Evolutionary conservation across 2,888 invertebrate genomes (phyloP).

Genomic region (Xestobium rufovillosum): DNA sequence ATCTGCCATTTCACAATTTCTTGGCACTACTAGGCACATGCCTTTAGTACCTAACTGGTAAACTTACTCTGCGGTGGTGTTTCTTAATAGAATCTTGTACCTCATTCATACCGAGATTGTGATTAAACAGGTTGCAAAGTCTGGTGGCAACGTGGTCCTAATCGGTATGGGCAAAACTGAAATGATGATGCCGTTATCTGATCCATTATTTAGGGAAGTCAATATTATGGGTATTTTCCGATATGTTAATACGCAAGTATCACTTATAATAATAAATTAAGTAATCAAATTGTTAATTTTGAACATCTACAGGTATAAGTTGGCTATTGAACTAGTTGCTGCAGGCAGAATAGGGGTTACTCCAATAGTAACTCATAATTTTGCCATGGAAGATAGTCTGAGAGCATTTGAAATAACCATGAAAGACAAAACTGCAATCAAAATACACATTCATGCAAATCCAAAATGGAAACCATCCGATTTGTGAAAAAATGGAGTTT

Average conservation of each 20-base stretch:
- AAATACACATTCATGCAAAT: neutral
- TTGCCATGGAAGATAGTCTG: neutral
- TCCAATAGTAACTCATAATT: neutral
- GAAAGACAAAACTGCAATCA: neutral
- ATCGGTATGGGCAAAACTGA: conserved; percentile 82
- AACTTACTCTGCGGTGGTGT: no score
- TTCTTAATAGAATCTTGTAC: no score
- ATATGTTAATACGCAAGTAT: conserved; percentile 78
- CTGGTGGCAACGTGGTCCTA: conserved; percentile 78
- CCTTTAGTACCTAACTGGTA: no score
- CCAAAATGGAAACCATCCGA: no score
- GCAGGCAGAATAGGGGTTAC: neutral
- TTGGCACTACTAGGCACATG: no score
- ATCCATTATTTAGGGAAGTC: conserved; percentile 76
- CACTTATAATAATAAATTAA: no score
- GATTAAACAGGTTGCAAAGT: conserved; percentile 80
- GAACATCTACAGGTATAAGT: neutral
- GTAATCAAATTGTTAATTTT: no score
- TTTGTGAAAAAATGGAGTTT: no score
- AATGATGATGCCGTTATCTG: conserved; percentile 72
- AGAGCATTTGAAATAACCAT: neutral
- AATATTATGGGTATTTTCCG: conserved; percentile 91
- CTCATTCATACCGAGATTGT: no score
- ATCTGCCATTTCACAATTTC: no score
- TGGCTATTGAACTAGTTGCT: neutral